Base-by-base conservation (phyloP, 2,888 invertebrate genomes). In the Eilema caniola region DNA sequence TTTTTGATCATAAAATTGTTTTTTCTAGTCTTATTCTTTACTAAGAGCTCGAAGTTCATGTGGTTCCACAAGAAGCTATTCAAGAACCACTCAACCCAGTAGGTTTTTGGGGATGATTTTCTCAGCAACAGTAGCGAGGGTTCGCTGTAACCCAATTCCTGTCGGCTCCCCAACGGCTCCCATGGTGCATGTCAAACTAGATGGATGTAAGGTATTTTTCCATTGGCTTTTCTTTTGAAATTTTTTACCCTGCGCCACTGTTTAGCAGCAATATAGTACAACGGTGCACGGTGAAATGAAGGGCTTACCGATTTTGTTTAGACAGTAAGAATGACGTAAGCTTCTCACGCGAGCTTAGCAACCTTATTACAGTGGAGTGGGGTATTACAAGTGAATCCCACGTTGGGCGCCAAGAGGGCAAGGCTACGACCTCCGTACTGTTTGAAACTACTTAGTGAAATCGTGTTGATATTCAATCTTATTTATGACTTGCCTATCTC, bases 321-420 rank as follows among this genome's bases (percentile, higher is more conserved):
- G 77, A 77, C 74, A 70, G 68, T 28, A 70, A 68, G 53, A 66
- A 83, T 88, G 89, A 89, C 87, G 88, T 86, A 84, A 89, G 78
- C 80, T 71, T 74, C 69, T 75, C 89, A 87, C 86, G 87, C 89
- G 79, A 88, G 78, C 82, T 67, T 71, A 81, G 79, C 75, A 79
- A 80, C 80, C 81, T 81, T 79, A 72, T 74, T 74, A 69, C 16
- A 28, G 73, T 72, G 80, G 75, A 73, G 77, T 72, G 79, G 77
- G 79, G 80, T 70, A 78, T 71, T 74, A 75, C 73, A 75, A 74
- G 80, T 71, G 61, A 73, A 81, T 72, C 80, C 86, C 85, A 78
- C 81, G 85, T 76, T 85, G 86, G 86, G 85, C 84, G 89, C 88
- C 88, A 88, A 85, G 82, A 84, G 87, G 85, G 81, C 89, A 88